Conservation (phyloP, 1,140 invertebrate genomes). For the Lepeophtheirus salmonis region DNA sequence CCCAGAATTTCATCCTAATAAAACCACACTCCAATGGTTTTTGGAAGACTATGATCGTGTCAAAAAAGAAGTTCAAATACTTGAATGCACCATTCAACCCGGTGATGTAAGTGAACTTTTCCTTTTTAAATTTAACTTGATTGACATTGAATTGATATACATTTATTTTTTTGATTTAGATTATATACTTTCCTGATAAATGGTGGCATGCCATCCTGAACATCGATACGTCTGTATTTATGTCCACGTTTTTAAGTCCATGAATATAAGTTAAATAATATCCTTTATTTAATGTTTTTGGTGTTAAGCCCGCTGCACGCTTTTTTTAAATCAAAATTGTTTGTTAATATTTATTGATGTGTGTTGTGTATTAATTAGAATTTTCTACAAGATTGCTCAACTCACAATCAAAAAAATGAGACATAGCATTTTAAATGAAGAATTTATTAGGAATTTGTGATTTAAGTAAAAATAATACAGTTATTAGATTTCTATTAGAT, state of each 20-base stretch:
- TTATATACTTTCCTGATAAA: slow-evolving; percentile 23
- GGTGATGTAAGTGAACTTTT: slow-evolving; percentile 21
- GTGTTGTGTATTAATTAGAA: no score
- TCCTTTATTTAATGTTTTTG: no score
- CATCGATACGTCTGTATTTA: slow-evolving; percentile 22
- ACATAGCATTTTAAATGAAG: no score
- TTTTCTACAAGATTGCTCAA: no score
- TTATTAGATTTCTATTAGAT: no score
- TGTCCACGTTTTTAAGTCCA: slow-evolving; percentile 22
- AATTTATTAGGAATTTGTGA: no score
- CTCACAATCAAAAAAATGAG: no score
- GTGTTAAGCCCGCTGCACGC: no score
- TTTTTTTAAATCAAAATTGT: no score
- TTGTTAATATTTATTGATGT: no score
- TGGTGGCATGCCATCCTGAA: slow-evolving; percentile 24
- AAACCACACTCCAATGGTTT: slow-evolving; percentile 23
- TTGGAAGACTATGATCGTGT: slow-evolving; percentile 20
- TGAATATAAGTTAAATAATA: no score
- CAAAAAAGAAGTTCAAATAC: slow-evolving; percentile 19
- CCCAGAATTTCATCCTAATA: slow-evolving; percentile 22
- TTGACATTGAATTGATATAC: neutral
- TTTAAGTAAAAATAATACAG: no score
- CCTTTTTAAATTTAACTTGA: neutral
- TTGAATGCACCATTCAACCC: slow-evolving; percentile 22
- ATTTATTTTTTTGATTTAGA: slow-evolving; percentile 15